phyloP scores from a whole-genome alignment of 2,797 vertebrate species.

The Phoebastria nigripes region DNA sequence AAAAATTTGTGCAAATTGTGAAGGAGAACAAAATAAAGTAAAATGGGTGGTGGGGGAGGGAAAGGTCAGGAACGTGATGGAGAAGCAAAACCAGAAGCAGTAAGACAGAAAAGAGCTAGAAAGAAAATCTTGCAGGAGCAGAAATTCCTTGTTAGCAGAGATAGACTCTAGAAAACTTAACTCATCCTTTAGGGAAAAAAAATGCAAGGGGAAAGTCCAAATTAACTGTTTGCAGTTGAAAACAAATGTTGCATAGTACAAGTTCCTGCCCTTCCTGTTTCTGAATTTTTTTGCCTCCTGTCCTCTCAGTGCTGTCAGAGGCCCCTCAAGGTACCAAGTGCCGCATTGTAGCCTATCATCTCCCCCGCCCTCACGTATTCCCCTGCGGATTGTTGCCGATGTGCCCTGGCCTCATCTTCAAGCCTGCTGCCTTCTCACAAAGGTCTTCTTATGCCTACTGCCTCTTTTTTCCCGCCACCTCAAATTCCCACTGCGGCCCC shows the following conservation, averaged over 20 bases:
- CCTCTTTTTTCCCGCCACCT: background rate
- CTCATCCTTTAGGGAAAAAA: background rate
- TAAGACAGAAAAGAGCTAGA: background rate
- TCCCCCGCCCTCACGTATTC: background rate
- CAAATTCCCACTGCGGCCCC: background rate
- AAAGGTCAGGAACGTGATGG: background rate
- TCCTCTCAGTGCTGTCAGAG: background rate
- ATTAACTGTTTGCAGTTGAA: background rate
- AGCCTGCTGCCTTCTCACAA: background rate
- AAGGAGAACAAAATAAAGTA: background rate
- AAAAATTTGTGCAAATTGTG: background rate
- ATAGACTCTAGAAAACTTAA: background rate
- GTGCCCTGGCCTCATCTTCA: background rate
- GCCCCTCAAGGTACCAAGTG: background rate
- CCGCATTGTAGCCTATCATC: background rate
- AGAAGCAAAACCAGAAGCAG: background rate
- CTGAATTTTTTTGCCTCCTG: background rate
- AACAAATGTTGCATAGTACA: background rate
- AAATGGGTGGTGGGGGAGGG: fast-evolving
- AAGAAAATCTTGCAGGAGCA: background rate
- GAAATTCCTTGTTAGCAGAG: background rate
- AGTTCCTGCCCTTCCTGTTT: background rate
- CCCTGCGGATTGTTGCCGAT: fast-evolving
- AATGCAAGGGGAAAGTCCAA: background rate
- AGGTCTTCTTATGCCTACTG: background rate